Evolutionary conservation across 2,113 vertebrate genomes (phyloP).

Genomic region (Acrocephalus kingi): DNA sequence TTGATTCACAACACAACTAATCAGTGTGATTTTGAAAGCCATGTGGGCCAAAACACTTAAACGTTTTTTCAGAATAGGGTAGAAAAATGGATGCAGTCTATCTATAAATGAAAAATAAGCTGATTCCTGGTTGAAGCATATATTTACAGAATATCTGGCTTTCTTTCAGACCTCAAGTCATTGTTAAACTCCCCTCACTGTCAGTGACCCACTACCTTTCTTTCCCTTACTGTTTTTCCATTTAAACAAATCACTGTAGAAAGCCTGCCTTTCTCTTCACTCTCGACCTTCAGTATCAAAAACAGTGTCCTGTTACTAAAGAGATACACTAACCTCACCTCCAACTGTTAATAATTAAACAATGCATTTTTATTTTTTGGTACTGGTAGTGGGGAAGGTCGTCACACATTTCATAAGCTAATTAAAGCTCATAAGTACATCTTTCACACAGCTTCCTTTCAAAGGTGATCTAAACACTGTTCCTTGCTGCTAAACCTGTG

Average conservation of each 20-base stretch:
- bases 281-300: neutral
- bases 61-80: neutral
- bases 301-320: neutral
- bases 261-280: neutral
- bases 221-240: neutral
- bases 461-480: slow-evolving; percentile 37
- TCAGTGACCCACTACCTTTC: neutral
- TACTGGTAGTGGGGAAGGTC: neutral
- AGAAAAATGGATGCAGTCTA: neutral
- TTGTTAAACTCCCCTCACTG: neutral
- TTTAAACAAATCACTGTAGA: neutral
- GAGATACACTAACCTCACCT: neutral
- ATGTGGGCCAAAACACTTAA: neutral
- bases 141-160: neutral
- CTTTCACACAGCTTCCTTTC: slow-evolving; percentile 34
- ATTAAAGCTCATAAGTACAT: slow-evolving; percentile 39
- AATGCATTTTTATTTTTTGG: slow-evolving; percentile 26
- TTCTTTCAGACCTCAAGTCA: neutral
- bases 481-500: slow-evolving; percentile 28
- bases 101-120: neutral
- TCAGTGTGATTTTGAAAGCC: neutral
- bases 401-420: slow-evolving; percentile 26
- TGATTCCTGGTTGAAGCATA: neutral
- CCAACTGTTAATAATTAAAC: slow-evolving; percentile 15
- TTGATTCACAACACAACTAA: neutral